Evolutionary conservation across 2,888 invertebrate species (phyloP), one percentile per base, ranked within the genome.

Genomic region (Danaus chrysippus): DNA sequence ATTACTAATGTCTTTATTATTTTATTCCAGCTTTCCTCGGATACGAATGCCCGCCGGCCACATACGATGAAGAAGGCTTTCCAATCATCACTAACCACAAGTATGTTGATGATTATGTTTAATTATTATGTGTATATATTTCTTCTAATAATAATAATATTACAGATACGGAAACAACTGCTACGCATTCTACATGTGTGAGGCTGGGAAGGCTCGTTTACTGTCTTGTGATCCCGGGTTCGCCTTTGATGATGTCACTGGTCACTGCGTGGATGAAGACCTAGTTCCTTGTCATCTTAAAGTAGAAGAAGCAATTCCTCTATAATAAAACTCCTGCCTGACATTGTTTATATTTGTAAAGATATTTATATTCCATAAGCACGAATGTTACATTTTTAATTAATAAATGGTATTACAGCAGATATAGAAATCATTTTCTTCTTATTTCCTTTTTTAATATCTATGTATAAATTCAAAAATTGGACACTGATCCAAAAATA

Each of bases 151-250:
- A 6, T 6, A 34, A 34, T 34, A 34, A 34, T 8, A 56, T 69
- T 68, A 0, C 74, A 86, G 86, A 59, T 81, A 79, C 65, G 75
- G 76, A 19, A 74, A 71, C n/a, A 77, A 79, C 67, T 85, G 85
- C 73, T 77, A 68, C 71, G 78, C 78, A 62, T 86, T 86, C 79
- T 85, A 73, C 79, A 79, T 83, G 0, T 86, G 86, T 65, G 68
- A 76, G 53, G 63, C 66, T 3, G 67, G 81, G 0, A 71, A 66
- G 11, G 78, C 82, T 1, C 78, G 84, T 2, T 72, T 86, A 23
- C 73, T 86, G 54, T 76, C 76, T 52, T 86, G 86, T 54, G 86
- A 86, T 68, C 46, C 70, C 1, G 86, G 86, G 1, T 74, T 76
- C 41, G 81, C 79, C 10, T 86, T 86, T 72, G 78, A 84, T 67